phyloP scores from a whole-genome alignment of 92 coral and sea anemone genomes.

The Zoanthus sansibaricus region DNA sequence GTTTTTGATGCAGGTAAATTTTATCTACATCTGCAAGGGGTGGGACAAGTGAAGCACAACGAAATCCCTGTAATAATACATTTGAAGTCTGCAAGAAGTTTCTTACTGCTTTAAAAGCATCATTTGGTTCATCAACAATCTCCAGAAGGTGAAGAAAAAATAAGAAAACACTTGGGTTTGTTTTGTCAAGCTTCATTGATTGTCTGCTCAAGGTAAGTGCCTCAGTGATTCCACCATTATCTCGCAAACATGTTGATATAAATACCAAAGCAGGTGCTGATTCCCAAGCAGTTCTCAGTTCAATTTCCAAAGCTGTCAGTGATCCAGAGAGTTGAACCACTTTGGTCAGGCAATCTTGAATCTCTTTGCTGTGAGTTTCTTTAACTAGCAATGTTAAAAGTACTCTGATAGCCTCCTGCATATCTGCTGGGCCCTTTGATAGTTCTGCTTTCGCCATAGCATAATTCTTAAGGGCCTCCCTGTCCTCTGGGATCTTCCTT shows the following conservation, averaged over 20 bases:
- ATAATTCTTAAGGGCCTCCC: slow-evolving; percentile 47
- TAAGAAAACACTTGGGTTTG: slow-evolving; percentile 58
- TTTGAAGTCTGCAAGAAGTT: slow-evolving; percentile 24
- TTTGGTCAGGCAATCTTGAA: slow-evolving; percentile 41
- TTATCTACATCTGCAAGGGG: slow-evolving; percentile 40
- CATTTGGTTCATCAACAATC: slow-evolving; percentile 49
- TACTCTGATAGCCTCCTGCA: slow-evolving; percentile 55
- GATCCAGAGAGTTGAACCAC: slow-evolving; percentile 48
- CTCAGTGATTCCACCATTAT: slow-evolving; percentile 44
- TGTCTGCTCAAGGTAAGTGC: slow-evolving; percentile 42
- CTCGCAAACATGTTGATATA: slow-evolving; percentile 61
- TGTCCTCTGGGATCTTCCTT: slow-evolving; percentile 39
- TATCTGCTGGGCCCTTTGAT: slow-evolving; percentile 24
- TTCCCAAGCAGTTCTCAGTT: slow-evolving; percentile 50
- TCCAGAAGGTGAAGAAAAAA: slow-evolving; percentile 60
- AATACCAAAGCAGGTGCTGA: slow-evolving; percentile 52
- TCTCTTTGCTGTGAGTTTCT: slow-evolving; percentile 11
- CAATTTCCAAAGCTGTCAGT: slow-evolving; percentile 52
- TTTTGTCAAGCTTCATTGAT: slow-evolving; percentile 42
- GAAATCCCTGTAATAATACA: slow-evolving; percentile 15
- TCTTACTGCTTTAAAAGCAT: slow-evolving; percentile 48
- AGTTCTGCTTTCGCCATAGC: slow-evolving; percentile 53
- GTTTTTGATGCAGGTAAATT: slow-evolving; percentile 29
- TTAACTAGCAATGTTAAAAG: slow-evolving; percentile 53
- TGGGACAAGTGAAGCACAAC: slow-evolving; percentile 48